A percentile compares a stretch with the other conserved stretches of the same genome.
Conservation (phyloP, 2,113 vertebrate species). For the Tretioscincus oriximinensis region DNA sequence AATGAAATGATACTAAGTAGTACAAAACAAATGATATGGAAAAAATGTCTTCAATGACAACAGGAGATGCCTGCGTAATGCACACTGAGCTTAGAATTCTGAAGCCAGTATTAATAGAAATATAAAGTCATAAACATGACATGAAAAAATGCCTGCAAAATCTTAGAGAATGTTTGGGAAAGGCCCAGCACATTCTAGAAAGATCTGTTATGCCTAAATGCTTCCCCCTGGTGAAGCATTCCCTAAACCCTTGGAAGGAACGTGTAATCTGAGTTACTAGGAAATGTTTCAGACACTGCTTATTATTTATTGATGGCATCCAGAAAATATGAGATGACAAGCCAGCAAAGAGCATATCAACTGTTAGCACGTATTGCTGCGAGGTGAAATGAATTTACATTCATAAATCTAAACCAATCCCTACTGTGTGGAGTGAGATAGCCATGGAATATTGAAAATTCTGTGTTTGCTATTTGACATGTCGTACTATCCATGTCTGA, state of each 20-base stretch:
- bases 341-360: slow-evolving; percentile 40
- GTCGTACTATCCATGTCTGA: neutral
- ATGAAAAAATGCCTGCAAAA: slow-evolving; percentile 22
- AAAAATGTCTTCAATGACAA: neutral
- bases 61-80: neutral
- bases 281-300: slow-evolving; percentile 45
- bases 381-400: slow-evolving; percentile 13
- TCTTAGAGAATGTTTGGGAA: slow-evolving; percentile 40
- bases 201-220: slow-evolving; percentile 46
- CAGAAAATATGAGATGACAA: slow-evolving; percentile 50
- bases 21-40: neutral
- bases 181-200: slow-evolving; percentile 59
- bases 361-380: slow-evolving; percentile 24
- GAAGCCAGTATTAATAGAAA: slow-evolving; percentile 37
- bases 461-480: neutral
- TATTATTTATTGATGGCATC: slow-evolving; percentile 51
- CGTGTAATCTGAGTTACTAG: slow-evolving; percentile 38
- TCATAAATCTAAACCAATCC: neutral
- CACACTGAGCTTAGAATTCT: slow-evolving; percentile 14
- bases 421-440: neutral
- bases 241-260: slow-evolving; percentile 57
- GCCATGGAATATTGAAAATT: neutral
- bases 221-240: slow-evolving; percentile 46
- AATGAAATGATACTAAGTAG: neutral
- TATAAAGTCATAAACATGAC: slow-evolving; percentile 16